Conservation (phyloP, 2,888 invertebrate genomes). For the Meghimatium bilineatum region DNA sequence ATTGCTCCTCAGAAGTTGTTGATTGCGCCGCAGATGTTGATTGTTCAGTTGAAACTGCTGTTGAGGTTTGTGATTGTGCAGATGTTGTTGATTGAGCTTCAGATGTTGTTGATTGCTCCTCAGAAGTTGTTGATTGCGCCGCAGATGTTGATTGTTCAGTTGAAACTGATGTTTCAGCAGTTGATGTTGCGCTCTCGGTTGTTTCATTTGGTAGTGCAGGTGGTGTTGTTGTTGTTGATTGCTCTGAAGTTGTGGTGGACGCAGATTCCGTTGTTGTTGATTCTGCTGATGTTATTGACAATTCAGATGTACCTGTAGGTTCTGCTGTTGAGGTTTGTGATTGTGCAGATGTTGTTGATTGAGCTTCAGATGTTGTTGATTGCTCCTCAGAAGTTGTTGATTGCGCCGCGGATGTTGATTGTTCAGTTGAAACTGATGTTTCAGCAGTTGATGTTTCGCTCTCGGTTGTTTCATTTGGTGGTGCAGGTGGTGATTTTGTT, state of each 20-base stretch:
- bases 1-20: not conserved
- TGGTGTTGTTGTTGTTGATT: not conserved
- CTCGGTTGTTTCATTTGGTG: no score
- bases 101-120: not conserved
- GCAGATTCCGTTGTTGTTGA: not conserved
- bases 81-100: not conserved
- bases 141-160: not conserved
- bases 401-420: no score
- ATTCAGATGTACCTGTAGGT: no score
- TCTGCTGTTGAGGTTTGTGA: no score
- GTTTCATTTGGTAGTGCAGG: not conserved
- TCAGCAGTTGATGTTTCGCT: no score
- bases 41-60: not conserved
- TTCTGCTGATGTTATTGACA: no score
- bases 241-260: not conserved
- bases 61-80: no score
- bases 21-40: not conserved
- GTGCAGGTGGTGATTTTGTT: no score
- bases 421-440: no score
- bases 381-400: no score
- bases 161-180: not conserved
- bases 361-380: no score
- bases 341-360: no score
- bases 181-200: not conserved
- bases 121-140: not conserved